Evolutionary conservation across 2,888 invertebrate genomes (phyloP).

Genomic region (Lasioglossum lativentre): DNA sequence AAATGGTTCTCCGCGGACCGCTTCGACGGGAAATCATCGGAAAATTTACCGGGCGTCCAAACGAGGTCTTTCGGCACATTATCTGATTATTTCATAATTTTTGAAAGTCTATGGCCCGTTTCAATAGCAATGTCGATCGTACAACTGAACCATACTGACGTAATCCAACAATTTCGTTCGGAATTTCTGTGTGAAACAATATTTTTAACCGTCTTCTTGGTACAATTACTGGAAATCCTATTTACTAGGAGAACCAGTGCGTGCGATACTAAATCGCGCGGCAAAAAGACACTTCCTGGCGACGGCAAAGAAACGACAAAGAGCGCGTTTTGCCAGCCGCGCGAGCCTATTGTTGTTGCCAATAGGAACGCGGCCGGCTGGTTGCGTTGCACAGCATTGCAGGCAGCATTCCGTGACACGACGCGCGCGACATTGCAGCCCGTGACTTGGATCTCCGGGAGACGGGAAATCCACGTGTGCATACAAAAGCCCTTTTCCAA

Average conservation of each 20-base stretch:
- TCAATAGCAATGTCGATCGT: no score
- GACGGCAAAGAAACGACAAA: conserved; percentile 12
- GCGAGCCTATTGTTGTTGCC: conserved; percentile 40
- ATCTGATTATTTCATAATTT: background rate
- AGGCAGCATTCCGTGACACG: background rate
- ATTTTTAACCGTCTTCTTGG: no score
- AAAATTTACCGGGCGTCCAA: background rate
- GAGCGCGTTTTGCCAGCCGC: conserved; percentile 29
- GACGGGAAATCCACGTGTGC: conserved; percentile 36
- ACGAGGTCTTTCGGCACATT: background rate
- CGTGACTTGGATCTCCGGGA: conserved; percentile 14
- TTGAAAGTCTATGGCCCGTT: no score
- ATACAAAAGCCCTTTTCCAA: conserved; percentile 29
- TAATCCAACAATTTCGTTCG: no score
- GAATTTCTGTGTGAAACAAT: no score
- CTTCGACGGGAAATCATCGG: background rate
- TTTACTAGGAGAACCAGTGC: background rate
- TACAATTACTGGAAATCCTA: no score
- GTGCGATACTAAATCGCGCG: background rate
- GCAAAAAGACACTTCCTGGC: background rate
- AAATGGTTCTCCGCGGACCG: conserved; percentile 25
- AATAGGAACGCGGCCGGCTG: conserved; percentile 43
- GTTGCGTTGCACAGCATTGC: conserved; percentile 27
- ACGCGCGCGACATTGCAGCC: background rate
- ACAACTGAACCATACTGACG: no score